Base-by-base conservation (phyloP, 1,140 invertebrate genomes). In the Drosophila sulfurigaster region DNA sequence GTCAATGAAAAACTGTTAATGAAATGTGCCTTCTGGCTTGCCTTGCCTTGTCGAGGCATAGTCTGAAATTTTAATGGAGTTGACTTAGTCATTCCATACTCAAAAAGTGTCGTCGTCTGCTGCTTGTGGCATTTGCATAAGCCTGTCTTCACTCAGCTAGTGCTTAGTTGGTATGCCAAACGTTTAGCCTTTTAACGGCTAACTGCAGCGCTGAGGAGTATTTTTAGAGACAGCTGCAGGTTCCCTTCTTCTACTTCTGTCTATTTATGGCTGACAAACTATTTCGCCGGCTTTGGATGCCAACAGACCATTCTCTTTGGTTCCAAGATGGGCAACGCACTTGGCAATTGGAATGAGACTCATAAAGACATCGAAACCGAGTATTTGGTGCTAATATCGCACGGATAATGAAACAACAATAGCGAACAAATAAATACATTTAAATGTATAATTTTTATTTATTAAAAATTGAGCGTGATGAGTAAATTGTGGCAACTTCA, bases 131-230 rank as follows among this genome's bases (percentile, higher is more conserved):
- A 86, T 81, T 81, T 76, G 78, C 82, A 86, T 86, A 81, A 67
- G 56, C 68, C 56, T 54, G 51, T 59, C 56, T 46, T 41, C 43
- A 16, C 48, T 32, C 16, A 32, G 46, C 48, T 65, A 25, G 20
- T 52, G 57, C 81, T 73, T 79, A 90, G 67, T 85, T 89, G 75
- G 86, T 89, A 89, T 89, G 85, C 85, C 80, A 65, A 75, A 62
- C 78, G 85, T 63, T 89, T 81, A 81, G 80, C 74, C 83, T 87
- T 87, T 87, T 79, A 87, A 87, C 79, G 82, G 79, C 82, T 78
- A 77, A 80, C 35, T 74, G 70, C 70, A 60, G 48, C 48, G 64
- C 4, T 7, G 8, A 41, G 65, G 5, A 43, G 65, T 89, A 81
- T 76, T 89, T 89, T 74, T 81, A 85, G 78, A 62, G 68, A 38